These are phyloP conservation scores for Phylloscopus whistleri DNA, from an alignment of 2,113 vertebrate species.

Conservation along the genomic window DNA sequence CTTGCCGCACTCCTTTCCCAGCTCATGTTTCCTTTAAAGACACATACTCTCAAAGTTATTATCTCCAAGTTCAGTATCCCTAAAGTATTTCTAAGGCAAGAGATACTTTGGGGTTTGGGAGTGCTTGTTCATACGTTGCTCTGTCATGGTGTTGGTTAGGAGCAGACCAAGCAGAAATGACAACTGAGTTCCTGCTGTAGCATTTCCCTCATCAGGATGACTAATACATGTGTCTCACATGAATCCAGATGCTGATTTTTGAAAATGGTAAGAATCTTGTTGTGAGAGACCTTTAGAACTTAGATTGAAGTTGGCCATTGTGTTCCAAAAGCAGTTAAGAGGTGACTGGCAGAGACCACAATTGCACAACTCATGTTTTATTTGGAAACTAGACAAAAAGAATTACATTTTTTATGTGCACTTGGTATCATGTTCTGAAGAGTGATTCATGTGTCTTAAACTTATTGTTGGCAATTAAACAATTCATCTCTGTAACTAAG, in stretches of 20 bases:
- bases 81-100: neutral
- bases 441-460: neutral
- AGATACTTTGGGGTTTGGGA: neutral
- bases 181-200: neutral
- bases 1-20: neutral
- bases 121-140: neutral
- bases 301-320: neutral
- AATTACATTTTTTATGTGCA: neutral
- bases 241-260: neutral
- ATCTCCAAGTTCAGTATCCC: neutral
- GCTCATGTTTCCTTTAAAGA: neutral
- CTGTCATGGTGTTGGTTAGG: neutral
- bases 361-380: slow-evolving; percentile 8
- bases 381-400: slow-evolving; percentile 24
- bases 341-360: neutral
- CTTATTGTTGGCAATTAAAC: slow-evolving; percentile 10
- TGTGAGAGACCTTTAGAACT: neutral
- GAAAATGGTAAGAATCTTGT: neutral
- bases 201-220: neutral
- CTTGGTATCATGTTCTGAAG: neutral
- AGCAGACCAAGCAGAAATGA: neutral
- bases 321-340: neutral
- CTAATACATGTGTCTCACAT: neutral
- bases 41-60: neutral
- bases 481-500: neutral